These are phyloP conservation scores for Porphyrio hochstetteri DNA, from an alignment of 2,113 vertebrate genomes.

Conservation along the genomic window DNA sequence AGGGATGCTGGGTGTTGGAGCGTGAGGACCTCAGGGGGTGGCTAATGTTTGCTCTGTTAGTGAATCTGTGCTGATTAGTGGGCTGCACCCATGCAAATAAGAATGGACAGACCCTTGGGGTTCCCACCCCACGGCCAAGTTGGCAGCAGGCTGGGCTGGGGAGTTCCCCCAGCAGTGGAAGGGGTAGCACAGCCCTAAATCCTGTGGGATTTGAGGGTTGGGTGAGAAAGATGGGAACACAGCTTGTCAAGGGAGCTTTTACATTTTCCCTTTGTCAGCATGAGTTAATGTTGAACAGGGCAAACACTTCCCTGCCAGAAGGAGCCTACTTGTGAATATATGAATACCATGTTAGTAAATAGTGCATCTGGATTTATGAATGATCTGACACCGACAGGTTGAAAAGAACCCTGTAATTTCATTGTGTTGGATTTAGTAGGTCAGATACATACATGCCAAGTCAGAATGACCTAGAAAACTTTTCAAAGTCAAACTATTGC, in stretches of 20 bases:
- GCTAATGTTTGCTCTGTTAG: rapidly evolving
- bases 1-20: background rate
- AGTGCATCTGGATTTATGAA: conserved; percentile 59
- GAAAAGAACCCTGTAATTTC: conserved; percentile 46
- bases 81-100: background rate
- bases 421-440: conserved; percentile 67
- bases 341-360: conserved; percentile 52
- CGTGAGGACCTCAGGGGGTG: background rate
- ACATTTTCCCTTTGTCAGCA: conserved; percentile 48
- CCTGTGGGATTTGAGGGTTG: rapidly evolving
- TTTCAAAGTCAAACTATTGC: conserved; percentile 75
- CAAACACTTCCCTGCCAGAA: background rate
- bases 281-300: conserved; percentile 9
- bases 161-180: background rate
- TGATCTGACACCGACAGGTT: conserved; percentile 53
- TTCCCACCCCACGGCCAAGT: background rate
- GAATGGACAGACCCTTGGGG: background rate
- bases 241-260: background rate
- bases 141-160: background rate
- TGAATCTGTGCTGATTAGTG: background rate
- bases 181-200: background rate
- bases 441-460: conserved; percentile 64
- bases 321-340: conserved; percentile 32
- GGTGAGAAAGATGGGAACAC: background rate
- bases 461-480: conserved; percentile 75